Percentiles rank a stretch among this genome's conserved stretches.
These are phyloP conservation scores for Silurus aristotelis DNA, from an alignment of 2,797 vertebrate genomes.

Conservation along the genomic window DNA sequence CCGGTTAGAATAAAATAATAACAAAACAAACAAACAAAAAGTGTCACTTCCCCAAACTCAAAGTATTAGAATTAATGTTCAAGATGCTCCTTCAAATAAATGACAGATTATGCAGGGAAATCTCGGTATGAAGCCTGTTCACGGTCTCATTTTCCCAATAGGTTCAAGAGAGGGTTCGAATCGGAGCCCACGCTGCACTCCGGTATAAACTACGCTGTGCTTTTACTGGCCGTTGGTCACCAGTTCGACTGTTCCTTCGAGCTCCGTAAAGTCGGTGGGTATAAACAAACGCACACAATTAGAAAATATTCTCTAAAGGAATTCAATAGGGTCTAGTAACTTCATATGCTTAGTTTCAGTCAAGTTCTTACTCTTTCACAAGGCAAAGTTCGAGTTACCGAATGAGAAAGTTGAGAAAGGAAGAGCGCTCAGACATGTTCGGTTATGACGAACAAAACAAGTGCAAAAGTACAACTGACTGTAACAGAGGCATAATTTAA, in stretches of 20 bases:
- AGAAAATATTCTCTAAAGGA: no score
- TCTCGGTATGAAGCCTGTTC: background rate
- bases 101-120: background rate
- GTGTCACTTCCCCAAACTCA: no score
- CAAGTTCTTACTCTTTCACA: background rate
- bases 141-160: slow-evolving; percentile 60
- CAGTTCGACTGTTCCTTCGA: slow-evolving; percentile 96
- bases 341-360: background rate
- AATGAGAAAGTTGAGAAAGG: background rate
- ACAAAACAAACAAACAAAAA: no score
- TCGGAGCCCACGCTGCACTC: slow-evolving; percentile 96
- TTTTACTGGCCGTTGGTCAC: slow-evolving; percentile 92
- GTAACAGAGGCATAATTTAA: background rate
- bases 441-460: background rate
- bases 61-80: no score
- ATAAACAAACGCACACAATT: background rate
- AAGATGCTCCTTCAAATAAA: no score
- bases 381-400: background rate
- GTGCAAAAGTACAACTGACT: background rate
- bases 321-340: no score
- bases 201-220: slow-evolving; percentile 95
- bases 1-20: background rate
- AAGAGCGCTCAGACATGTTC: background rate
- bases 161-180: slow-evolving; percentile 96
- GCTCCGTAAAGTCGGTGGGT: slow-evolving; percentile 98